Evolutionary conservation across 2,113 vertebrate genomes (phyloP).

Genomic region (Mastomys coucha): DNA sequence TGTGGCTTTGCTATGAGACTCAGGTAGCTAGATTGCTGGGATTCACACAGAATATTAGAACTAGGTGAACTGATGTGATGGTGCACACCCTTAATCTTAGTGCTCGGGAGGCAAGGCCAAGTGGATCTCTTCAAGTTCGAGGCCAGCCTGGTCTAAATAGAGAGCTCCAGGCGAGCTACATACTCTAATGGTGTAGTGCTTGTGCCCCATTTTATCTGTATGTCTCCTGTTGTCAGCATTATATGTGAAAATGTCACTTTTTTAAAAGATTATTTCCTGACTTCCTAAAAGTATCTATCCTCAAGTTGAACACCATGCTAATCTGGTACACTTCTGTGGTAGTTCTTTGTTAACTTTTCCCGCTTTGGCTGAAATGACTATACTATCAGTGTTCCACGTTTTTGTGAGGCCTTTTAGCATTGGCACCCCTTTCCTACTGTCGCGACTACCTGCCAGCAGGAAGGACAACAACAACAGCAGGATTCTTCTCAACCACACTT

Average conservation of each 20-base stretch:
- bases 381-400: accelerated
- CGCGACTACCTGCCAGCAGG: too few relatives aligned
- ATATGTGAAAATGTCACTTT: neutral
- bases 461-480: too few relatives aligned
- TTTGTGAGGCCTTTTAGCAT: neutral
- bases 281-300: neutral
- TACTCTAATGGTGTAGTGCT: neutral
- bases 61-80: neutral
- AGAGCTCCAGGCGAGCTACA: neutral
- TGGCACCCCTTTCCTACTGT: neutral
- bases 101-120: neutral
- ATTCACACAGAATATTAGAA: neutral
- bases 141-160: neutral
- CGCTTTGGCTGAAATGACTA: neutral
- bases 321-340: neutral
- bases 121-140: neutral
- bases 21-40: neutral
- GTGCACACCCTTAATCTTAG: neutral
- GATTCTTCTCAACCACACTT: too few relatives aligned
- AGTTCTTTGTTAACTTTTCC: neutral
- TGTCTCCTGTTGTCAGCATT: neutral
- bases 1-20: neutral
- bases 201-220: too few relatives aligned
- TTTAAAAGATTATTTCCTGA: neutral
- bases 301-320: neutral